A percentile compares a stretch with the other conserved stretches of the same genome.
These are phyloP conservation scores for Nematostella vectensis DNA, from an alignment of 92 coral and sea anemone genomes.

Conservation along the genomic window DNA sequence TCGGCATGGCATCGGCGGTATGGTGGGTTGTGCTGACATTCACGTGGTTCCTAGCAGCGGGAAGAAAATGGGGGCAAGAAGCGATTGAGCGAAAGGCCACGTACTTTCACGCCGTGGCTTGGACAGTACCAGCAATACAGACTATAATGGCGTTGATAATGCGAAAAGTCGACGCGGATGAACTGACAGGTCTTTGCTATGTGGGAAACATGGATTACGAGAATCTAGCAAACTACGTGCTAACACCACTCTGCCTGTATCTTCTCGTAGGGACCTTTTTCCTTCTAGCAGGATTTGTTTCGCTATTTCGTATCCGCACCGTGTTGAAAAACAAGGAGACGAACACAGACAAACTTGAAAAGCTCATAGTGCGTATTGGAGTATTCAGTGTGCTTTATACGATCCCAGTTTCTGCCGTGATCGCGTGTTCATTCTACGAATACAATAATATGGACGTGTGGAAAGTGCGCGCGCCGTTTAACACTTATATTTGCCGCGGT, in stretches of 20 bases:
- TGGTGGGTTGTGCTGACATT: slow-evolving; percentile 98
- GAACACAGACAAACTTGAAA: slow-evolving; percentile 89
- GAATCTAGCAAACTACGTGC: slow-evolving; percentile 74
- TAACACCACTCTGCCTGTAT: slow-evolving; percentile 79
- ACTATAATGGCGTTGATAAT: slow-evolving; percentile 83
- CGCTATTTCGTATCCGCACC: slow-evolving; percentile 90
- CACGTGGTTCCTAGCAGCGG: slow-evolving; percentile 95
- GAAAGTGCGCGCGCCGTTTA: slow-evolving; percentile 33
- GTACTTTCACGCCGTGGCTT: slow-evolving; percentile 80
- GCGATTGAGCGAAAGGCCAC: slow-evolving; percentile 90
- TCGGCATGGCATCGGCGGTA: slow-evolving; percentile 98
- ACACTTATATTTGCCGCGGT: slow-evolving; percentile 53
- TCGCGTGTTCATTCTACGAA: slow-evolving; percentile 89
- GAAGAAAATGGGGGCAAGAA: slow-evolving; percentile 97
- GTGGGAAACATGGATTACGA: slow-evolving; percentile 69
- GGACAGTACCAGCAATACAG: slow-evolving; percentile 96
- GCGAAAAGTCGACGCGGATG: slow-evolving; percentile 92
- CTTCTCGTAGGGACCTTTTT: slow-evolving; percentile 79
- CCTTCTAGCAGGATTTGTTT: slow-evolving; percentile 82
- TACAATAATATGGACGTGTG: slow-evolving; percentile 78
- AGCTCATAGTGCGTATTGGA: slow-evolving; percentile 91
- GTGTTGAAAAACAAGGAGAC: slow-evolving; percentile 92
- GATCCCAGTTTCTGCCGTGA: slow-evolving; percentile 82
- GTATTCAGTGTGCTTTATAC: slow-evolving; percentile 93
- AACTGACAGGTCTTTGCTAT: slow-evolving; percentile 83